Conservation (phyloP, 1,140 invertebrate species). For the Drosophila tani region DNA sequence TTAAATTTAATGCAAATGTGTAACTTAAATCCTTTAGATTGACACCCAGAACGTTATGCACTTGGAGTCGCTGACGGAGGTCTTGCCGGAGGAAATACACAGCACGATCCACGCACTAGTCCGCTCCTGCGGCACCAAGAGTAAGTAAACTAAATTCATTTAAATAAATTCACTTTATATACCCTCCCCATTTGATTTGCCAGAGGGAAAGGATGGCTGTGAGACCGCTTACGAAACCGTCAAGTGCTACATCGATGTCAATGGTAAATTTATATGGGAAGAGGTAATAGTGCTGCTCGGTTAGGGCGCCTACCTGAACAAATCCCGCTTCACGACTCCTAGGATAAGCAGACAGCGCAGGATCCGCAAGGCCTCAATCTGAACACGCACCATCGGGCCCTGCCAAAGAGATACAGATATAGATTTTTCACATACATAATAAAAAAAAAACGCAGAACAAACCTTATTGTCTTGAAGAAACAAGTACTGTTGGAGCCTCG, state of each 20-base stretch:
- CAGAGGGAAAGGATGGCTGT: slow-evolving; percentile 72
- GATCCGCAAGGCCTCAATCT: slow-evolving; percentile 86
- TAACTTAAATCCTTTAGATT: slow-evolving; percentile 44
- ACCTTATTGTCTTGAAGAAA: slow-evolving; percentile 70
- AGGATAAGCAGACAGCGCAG: slow-evolving; percentile 70
- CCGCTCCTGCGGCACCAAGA: slow-evolving; percentile 55
- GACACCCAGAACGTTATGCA: slow-evolving; percentile 64
- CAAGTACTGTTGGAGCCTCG: slow-evolving; percentile 64
- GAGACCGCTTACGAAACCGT: slow-evolving; percentile 67
- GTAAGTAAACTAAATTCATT: slow-evolving; percentile 30
- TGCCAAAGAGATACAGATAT: slow-evolving; percentile 36
- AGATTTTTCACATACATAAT: neutral
- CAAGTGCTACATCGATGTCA: slow-evolving; percentile 64
- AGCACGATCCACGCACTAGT: slow-evolving; percentile 40
- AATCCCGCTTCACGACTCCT: slow-evolving; percentile 62
- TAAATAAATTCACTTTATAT: neutral
- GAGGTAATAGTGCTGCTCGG: slow-evolving; percentile 41
- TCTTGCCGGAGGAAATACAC: slow-evolving; percentile 64
- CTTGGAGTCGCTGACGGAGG: slow-evolving; percentile 63
- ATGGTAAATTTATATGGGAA: slow-evolving; percentile 47
- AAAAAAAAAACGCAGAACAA: slow-evolving; percentile 1
- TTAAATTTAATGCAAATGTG: too few relatives aligned
- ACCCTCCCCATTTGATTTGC: neutral
- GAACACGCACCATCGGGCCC: slow-evolving; percentile 85
- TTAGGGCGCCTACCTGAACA: slow-evolving; percentile 58